Evolutionary conservation across 2,888 invertebrate genomes (phyloP), one percentile per base, ranked within the genome.

Genomic region (Perdita meconis): DNA sequence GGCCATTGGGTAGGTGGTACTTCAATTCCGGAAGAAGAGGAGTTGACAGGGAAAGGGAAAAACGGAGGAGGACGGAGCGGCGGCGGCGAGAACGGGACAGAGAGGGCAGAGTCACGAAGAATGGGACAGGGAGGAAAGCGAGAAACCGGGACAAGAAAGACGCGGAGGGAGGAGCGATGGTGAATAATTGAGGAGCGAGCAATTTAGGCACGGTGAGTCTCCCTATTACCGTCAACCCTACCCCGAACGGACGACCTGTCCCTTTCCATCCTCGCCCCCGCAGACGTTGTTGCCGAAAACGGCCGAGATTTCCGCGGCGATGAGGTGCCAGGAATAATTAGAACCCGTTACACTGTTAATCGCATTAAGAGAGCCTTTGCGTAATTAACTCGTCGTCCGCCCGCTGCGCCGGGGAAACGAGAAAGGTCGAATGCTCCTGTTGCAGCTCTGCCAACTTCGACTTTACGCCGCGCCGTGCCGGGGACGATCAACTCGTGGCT

Each of bases 261-360:
- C 1, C 22, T 16, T 26, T 26, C 6, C 16, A 16, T 13, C 42
- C n/a, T 10, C n/a, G 38, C n/a, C n/a, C n/a, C n/a, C n/a, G n/a
- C n/a, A n/a, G n/a, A 13, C 47, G 63, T 53, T 59, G 68, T 66
- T 73, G 19, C 68, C 77, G 69, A 82, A 82, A 83, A 79, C 56
- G 22, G 53, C 30, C 55, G 55, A 60, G 68, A 81, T 81, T 81
- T 76, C 40, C 51, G 71, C 24, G 68, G 42, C 55, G 79, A 63
- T 59, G 66, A 71, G 67, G 19, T 53, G 66, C 51, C 68, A 72
- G 80, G 81, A 81, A 88, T 86, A 86, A 88, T 88, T 87, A 82
- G 87, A 87, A 83, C 82, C 80, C 82, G 83, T 84, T 88, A 83
- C 82, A 84, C 70, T 74, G 77, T 82, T 86, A 83, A 87, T 85